These are phyloP conservation scores for Exocentrus adspersus DNA, from an alignment of 2,888 invertebrate genomes.

Conservation along the genomic window DNA sequence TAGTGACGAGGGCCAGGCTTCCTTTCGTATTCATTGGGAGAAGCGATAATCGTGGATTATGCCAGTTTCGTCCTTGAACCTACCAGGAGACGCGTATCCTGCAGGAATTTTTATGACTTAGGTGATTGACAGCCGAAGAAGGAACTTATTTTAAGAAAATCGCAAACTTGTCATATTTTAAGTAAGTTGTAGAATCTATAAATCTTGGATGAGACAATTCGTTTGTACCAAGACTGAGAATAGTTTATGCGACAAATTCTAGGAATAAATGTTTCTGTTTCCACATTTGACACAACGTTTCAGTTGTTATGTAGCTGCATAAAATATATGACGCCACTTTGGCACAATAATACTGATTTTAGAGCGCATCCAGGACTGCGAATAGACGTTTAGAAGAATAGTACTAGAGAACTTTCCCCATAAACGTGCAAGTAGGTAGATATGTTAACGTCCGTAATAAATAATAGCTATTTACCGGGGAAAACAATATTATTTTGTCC, in stretches of 20 bases:
- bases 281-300: too few relatives aligned
- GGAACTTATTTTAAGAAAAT: too few relatives aligned
- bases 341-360: neutral
- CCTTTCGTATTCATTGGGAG: constrained; percentile 7
- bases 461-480: constrained; percentile 22
- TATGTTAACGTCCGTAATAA: constrained; percentile 29
- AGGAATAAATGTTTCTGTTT: too few relatives aligned
- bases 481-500: constrained; percentile 27
- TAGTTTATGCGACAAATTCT: too few relatives aligned
- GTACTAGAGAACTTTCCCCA: constrained; percentile 7
- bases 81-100: neutral
- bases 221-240: too few relatives aligned
- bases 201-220: too few relatives aligned
- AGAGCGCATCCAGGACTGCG: neutral
- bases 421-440: constrained; percentile 23
- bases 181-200: too few relatives aligned
- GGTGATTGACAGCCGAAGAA: too few relatives aligned
- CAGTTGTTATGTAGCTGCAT: neutral
- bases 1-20: constrained; percentile 4
- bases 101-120: too few relatives aligned
- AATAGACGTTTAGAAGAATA: constrained; percentile 6
- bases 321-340: neutral
- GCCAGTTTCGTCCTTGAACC: neutral
- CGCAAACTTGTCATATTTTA: too few relatives aligned
- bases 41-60: neutral